Evolutionary conservation across 2,888 invertebrate genomes (phyloP).

Genomic region (Polydrusus cervinus): DNA sequence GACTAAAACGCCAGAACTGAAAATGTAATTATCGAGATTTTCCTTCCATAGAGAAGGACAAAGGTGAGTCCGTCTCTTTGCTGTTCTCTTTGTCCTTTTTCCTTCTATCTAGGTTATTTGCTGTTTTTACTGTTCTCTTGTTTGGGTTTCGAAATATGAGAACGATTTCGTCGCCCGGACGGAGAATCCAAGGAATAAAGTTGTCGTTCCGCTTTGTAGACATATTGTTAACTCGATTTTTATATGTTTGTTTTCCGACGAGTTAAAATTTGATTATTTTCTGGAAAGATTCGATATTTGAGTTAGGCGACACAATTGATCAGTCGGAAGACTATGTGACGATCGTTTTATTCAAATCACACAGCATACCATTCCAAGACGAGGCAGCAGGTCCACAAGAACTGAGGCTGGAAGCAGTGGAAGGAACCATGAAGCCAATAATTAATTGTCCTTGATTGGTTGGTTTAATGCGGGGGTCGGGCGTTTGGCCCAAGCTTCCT

Average conservation of each 20-base stretch:
- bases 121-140: constrained; percentile 17
- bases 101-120: constrained; percentile 22
- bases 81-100: constrained; percentile 10
- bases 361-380: no score
- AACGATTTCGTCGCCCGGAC: not conserved
- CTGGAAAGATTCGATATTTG: no score
- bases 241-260: not conserved
- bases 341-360: no score
- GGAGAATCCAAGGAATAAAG: no score
- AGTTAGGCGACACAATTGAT: no score
- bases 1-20: constrained; percentile 11
- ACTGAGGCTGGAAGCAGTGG: no score
- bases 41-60: constrained; percentile 16
- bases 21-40: constrained; percentile 25
- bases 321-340: no score
- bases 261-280: not conserved
- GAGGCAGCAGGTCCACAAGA: no score
- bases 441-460: no score
- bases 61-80: constrained; percentile 7
- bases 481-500: no score
- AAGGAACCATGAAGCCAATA: no score
- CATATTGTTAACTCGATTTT: not conserved
- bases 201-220: not conserved
- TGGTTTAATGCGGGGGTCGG: no score
- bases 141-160: constrained; percentile 14